Evolutionary conservation across 2,113 vertebrate genomes (phyloP).

Genomic region (Pollimyrus isidori): DNA sequence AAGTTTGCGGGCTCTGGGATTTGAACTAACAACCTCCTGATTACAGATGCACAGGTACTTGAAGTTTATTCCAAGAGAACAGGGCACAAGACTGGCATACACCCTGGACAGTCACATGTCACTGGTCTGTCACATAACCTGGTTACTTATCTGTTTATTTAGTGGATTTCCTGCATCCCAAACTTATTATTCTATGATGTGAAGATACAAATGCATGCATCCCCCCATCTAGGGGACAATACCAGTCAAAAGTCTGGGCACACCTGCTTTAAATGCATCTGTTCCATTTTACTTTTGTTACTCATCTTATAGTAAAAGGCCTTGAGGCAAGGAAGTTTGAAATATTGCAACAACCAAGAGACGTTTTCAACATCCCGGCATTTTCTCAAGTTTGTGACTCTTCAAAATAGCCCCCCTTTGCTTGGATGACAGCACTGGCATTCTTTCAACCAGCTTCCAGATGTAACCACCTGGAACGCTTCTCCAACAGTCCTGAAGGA

Average conservation of each 20-base stretch:
- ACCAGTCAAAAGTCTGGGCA: not conserved
- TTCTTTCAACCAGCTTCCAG: not conserved
- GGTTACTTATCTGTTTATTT: not conserved
- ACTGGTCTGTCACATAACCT: not conserved
- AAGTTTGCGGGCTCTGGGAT: not conserved
- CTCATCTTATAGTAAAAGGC: not conserved
- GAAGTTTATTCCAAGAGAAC: not conserved
- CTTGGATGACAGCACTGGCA: not conserved
- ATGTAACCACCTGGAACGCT: not conserved
- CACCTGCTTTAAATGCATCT: not conserved
- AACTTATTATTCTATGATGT: not conserved
- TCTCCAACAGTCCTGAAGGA: not conserved
- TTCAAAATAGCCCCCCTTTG: not conserved
- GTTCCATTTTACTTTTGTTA: not conserved
- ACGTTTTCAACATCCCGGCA: not conserved
- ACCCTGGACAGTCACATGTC: no score
- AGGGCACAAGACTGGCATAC: not conserved
- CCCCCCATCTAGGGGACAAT: not conserved
- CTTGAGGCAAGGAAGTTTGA: not conserved
- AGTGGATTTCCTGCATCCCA: not conserved
- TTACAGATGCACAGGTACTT: not conserved
- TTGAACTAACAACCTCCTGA: not conserved
- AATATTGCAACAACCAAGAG: not conserved
- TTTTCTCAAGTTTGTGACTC: not conserved
- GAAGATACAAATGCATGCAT: not conserved